Conservation (phyloP, 2,113 vertebrate genomes). For the Chlamydotis undulata region DNA sequence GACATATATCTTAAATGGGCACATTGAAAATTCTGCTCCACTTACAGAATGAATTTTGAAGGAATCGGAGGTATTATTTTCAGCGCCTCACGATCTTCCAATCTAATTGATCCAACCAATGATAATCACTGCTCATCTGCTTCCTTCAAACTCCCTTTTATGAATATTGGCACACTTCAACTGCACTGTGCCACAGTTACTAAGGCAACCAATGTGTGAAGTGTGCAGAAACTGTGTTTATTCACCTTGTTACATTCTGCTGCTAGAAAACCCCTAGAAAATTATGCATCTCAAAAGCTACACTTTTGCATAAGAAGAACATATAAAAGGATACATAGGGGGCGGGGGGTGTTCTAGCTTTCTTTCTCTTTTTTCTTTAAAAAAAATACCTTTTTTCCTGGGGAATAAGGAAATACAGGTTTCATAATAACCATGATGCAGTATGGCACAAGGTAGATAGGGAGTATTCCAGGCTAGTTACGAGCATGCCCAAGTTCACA, state of each 20-base stretch:
- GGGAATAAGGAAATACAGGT: not conserved
- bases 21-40: not conserved
- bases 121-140: not conserved
- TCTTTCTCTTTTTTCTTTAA: not conserved
- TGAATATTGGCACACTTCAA: not conserved
- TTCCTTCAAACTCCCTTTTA: not conserved
- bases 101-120: constrained; percentile 6
- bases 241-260: not conserved
- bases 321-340: not conserved
- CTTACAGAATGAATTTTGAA: not conserved
- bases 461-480: not conserved
- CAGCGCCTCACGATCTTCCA: not conserved
- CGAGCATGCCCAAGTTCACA: not conserved
- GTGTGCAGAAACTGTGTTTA: not conserved
- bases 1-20: not conserved
- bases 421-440: not conserved
- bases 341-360: too few species aligned
- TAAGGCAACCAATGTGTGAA: constrained; percentile 26
- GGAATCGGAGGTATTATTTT: not conserved
- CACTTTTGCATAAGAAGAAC: not conserved
- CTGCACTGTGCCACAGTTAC: not conserved
- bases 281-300: not conserved
- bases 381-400: not conserved
- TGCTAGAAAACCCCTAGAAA: not conserved
- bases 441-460: not conserved